Percentiles rank a stretch among this genome's conserved stretches.
Evolutionary conservation across 2,888 invertebrate genomes (phyloP).

Genomic region (Elmis aenea): DNA sequence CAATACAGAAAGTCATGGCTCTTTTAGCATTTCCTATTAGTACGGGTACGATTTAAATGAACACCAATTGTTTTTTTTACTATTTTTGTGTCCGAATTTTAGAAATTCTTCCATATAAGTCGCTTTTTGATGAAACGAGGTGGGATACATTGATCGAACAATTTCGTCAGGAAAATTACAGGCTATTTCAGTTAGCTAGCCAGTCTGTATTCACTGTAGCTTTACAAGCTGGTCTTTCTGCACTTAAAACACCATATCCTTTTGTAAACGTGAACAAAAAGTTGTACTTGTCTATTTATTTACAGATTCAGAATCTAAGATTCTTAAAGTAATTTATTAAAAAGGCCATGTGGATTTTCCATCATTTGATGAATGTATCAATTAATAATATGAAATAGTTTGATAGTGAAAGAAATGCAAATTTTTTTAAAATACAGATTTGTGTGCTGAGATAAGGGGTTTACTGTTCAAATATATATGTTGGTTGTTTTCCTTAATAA

Average conservation of each 20-base stretch:
- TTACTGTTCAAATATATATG: no score
- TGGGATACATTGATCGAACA: constrained; percentile 85
- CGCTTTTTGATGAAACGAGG: constrained; percentile 59
- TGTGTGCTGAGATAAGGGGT: no score
- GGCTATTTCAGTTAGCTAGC: constrained; percentile 87
- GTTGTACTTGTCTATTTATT: constrained; percentile 1
- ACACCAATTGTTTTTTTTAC: constrained; percentile 5
- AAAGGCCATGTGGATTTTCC: no score
- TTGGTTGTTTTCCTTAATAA: no score
- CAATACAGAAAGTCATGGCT: constrained; percentile 93
- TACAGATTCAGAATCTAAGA: no score
- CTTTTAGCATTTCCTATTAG: constrained; percentile 87
- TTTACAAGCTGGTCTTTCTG: constrained; percentile 89
- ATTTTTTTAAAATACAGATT: no score
- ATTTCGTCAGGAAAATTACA: constrained; percentile 91
- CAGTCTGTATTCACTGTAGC: constrained; percentile 89
- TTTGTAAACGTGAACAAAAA: constrained; percentile 28
- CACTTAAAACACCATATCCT: constrained; percentile 88
- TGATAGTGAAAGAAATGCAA: no score
- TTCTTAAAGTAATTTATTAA: no score
- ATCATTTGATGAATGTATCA: no score
- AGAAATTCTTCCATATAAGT: constrained; percentile 67
- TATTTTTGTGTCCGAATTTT: constrained; percentile 16
- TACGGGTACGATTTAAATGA: constrained; percentile 54
- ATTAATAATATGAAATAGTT: no score